Percentiles rank a stretch among this genome's conserved stretches.
Conservation (phyloP, 2,113 vertebrate species). For the Crotalus helleri region DNA sequence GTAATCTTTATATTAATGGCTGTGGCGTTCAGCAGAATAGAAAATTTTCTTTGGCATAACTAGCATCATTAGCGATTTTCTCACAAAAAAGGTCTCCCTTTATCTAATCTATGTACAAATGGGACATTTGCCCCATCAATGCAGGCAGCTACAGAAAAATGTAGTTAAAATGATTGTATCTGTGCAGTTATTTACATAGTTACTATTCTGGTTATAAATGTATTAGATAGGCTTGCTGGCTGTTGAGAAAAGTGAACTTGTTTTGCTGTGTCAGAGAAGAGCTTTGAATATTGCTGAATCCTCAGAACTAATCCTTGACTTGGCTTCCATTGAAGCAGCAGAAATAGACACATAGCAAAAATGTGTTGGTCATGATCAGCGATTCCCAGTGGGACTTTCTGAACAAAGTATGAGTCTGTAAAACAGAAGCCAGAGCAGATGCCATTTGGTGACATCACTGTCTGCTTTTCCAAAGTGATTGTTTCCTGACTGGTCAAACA, state of each 20-base stretch:
- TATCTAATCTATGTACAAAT: background rate
- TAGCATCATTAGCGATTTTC: background rate
- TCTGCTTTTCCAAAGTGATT: background rate
- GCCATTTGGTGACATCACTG: background rate
- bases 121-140: background rate
- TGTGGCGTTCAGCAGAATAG: background rate
- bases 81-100: background rate
- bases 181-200: background rate
- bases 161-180: background rate
- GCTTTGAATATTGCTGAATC: constrained; percentile 1
- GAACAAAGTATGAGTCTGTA: constrained; percentile 5
- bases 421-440: background rate
- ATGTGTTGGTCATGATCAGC: constrained; percentile 9
- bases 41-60: background rate
- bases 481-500: background rate
- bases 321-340: background rate
- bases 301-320: constrained; percentile 7
- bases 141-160: background rate
- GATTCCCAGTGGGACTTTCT: background rate
- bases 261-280: background rate
- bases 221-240: background rate
- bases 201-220: background rate
- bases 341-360: background rate
- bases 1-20: background rate
- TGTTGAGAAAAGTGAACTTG: background rate